A percentile compares a stretch with the other conserved stretches of the same genome.
These are phyloP conservation scores for Ophion ellenae DNA, from an alignment of 2,888 invertebrate genomes.

Conservation along the genomic window DNA sequence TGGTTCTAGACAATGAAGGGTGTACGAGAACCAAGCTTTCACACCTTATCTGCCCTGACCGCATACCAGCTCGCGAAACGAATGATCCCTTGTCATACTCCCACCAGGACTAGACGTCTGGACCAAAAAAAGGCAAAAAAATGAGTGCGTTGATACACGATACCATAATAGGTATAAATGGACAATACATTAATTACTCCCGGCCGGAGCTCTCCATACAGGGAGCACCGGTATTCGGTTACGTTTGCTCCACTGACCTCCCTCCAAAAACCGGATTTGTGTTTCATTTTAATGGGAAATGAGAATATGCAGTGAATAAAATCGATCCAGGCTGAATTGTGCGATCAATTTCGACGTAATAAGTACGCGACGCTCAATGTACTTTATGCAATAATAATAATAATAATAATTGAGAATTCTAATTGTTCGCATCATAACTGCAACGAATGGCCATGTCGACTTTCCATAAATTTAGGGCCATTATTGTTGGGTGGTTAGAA, in stretches of 20 bases:
- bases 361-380: too few relatives aligned
- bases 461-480: too few relatives aligned
- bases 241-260: background rate
- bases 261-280: background rate
- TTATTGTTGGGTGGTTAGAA: too few relatives aligned
- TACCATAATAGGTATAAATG: constrained; percentile 21
- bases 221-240: background rate
- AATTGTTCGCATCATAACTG: too few relatives aligned
- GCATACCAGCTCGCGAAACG: background rate
- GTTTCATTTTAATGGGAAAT: background rate
- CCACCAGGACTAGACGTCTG: background rate
- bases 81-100: background rate
- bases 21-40: background rate
- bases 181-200: constrained; percentile 3
- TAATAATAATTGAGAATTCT: too few relatives aligned
- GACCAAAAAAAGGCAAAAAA: background rate
- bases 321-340: too few relatives aligned
- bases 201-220: background rate
- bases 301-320: too few relatives aligned
- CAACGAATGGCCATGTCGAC: too few relatives aligned
- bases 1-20: background rate
- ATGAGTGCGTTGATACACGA: background rate
- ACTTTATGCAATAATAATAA: too few relatives aligned
- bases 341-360: too few relatives aligned
- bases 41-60: background rate